Evolutionary conservation across 2,113 vertebrate genomes (phyloP).

Genomic region (Drymodes brunneopygia): DNA sequence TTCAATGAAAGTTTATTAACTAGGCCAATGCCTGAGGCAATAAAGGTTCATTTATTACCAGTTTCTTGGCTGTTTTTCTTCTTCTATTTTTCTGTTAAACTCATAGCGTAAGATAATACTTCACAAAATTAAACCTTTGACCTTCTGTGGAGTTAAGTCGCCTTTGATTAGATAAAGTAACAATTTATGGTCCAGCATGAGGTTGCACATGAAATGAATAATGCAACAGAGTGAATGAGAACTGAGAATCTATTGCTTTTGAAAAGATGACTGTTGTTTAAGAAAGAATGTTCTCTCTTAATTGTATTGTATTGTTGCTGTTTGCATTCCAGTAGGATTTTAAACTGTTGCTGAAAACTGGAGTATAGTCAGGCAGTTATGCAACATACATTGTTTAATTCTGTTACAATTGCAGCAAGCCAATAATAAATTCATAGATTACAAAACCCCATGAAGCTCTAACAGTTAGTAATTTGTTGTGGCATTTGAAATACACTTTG

Average conservation of each 20-base stretch:
- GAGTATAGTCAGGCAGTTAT: not conserved
- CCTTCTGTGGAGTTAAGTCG: slow-evolving; percentile 82
- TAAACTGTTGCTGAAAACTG: slow-evolving; percentile 53
- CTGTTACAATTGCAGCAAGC: not conserved
- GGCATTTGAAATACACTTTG: not conserved
- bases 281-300: slow-evolving; percentile 58
- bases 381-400: slow-evolving; percentile 35
- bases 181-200: slow-evolving; percentile 82
- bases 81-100: slow-evolving; percentile 84
- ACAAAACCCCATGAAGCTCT: not conserved
- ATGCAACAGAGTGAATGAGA: slow-evolving; percentile 74
- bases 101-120: slow-evolving; percentile 85
- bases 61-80: slow-evolving; percentile 85
- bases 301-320: slow-evolving; percentile 70
- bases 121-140: slow-evolving; percentile 87
- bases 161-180: slow-evolving; percentile 87
- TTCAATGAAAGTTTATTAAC: slow-evolving; percentile 88
- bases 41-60: slow-evolving; percentile 86
- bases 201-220: slow-evolving; percentile 84
- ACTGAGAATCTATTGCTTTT: slow-evolving; percentile 76
- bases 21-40: slow-evolving; percentile 81
- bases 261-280: slow-evolving; percentile 75
- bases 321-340: slow-evolving; percentile 58
- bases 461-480: slow-evolving; percentile 5
- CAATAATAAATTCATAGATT: not conserved